Conservation (phyloP, 2,888 invertebrate species). For the Carcina quercana region DNA sequence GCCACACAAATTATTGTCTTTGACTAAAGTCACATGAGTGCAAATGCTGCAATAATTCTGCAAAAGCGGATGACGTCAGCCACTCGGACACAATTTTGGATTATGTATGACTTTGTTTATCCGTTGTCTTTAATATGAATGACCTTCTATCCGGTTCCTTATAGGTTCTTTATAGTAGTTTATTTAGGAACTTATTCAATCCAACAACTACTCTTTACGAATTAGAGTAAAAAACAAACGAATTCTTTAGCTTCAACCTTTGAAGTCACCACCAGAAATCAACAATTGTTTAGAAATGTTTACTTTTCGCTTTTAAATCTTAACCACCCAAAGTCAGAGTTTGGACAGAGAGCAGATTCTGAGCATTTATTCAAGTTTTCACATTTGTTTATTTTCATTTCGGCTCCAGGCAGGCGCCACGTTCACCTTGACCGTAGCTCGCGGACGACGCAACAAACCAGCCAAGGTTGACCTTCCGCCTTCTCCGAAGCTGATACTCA, state of each 20-base stretch:
- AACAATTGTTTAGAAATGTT: too few species aligned
- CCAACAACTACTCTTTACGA: too few species aligned
- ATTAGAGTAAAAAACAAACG: too few species aligned
- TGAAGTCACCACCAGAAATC: too few species aligned
- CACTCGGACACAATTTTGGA: background rate
- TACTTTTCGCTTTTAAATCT: too few species aligned
- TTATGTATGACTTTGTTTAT: background rate
- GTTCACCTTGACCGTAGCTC: conserved; percentile 57
- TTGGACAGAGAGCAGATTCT: conserved; percentile 35
- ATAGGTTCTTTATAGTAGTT: too few species aligned
- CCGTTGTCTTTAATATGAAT: background rate
- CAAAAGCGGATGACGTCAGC: background rate
- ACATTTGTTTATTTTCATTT: conserved; percentile 43
- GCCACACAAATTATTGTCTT: background rate
- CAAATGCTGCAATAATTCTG: background rate
- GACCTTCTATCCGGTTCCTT: too few species aligned
- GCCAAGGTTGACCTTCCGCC: conserved; percentile 39
- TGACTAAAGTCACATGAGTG: background rate
- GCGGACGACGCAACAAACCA: conserved; percentile 40
- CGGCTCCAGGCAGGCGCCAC: conserved; percentile 41
- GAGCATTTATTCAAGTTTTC: conserved; percentile 34
- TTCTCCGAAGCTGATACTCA: conserved; percentile 10
- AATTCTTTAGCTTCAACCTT: too few species aligned
- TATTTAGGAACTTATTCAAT: too few species aligned
- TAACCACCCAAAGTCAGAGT: too few species aligned